phyloP scores from a whole-genome alignment of 1,140 invertebrate species.

The Cydia strobilella region DNA sequence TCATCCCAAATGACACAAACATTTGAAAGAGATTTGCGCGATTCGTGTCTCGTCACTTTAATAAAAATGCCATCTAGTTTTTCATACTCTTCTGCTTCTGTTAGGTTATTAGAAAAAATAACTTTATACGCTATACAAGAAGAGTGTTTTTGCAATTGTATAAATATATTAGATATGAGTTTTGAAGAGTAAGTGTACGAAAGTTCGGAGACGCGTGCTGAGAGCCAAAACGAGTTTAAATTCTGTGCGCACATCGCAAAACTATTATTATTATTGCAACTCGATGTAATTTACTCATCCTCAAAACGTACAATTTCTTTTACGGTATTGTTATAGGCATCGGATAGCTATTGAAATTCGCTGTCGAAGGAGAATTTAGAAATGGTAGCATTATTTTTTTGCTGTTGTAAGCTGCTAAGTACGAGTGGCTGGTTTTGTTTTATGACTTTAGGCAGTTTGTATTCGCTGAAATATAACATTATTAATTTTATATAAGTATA shows the following conservation, averaged over 20 bases:
- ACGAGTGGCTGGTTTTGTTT: background rate
- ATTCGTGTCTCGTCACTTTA: conserved; percentile 27
- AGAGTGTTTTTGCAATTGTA: background rate
- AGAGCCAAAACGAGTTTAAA: conserved; percentile 53
- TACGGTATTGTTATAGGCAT: conserved; percentile 23
- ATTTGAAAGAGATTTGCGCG: conserved; percentile 30
- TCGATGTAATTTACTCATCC: conserved; percentile 53
- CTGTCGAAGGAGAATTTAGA: background rate
- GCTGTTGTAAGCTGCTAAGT: background rate
- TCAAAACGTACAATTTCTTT: conserved; percentile 50
- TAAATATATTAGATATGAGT: background rate
- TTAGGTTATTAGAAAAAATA: background rate
- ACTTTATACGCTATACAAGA: background rate
- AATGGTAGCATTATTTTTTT: background rate
- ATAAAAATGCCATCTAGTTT: conserved; percentile 6
- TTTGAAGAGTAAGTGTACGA: background rate
- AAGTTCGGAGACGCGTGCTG: conserved; percentile 22
- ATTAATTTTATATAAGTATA: too few relatives aligned
- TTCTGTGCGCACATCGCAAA: conserved; percentile 56
- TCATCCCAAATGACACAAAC: conserved; percentile 26
- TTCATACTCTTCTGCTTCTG: background rate
- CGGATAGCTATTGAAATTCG: conserved; percentile 16
- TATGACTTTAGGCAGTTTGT: background rate
- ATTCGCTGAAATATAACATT: background rate
- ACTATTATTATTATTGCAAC: conserved; percentile 66